Conservation (phyloP, 2,888 invertebrate genomes). For the Pheosia gnoma region DNA sequence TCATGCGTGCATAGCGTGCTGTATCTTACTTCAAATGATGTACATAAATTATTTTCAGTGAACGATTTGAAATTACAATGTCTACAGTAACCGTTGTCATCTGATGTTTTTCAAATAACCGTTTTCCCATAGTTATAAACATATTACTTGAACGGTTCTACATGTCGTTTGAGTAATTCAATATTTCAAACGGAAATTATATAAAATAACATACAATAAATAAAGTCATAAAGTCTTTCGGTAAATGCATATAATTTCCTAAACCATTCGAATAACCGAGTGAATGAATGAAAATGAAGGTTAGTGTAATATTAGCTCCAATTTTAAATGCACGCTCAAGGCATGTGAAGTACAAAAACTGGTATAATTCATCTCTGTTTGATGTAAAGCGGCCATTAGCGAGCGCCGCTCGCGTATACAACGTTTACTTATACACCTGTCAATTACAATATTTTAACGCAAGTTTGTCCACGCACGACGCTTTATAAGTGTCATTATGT, state of each 20-base stretch:
- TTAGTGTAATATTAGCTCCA: background rate
- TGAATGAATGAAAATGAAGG: background rate
- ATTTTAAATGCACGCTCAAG: background rate
- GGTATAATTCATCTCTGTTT: slow-evolving; percentile 30
- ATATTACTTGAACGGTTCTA: no score
- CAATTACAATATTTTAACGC: slow-evolving; percentile 45
- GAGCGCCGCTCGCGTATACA: slow-evolving; percentile 36
- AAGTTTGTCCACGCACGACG: slow-evolving; percentile 32
- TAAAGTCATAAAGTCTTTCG: no score
- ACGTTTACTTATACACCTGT: slow-evolving; percentile 39
- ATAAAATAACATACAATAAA: no score
- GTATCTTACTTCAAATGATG: background rate
- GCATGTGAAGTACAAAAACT: slow-evolving; percentile 4
- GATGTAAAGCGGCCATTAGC: slow-evolving; percentile 44
- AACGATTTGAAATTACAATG: background rate
- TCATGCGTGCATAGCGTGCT: background rate
- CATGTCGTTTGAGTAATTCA: no score
- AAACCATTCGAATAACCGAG: no score
- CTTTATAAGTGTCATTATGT: slow-evolving; percentile 43
- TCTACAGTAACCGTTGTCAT: background rate
- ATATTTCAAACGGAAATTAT: no score
- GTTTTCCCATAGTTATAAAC: no score
- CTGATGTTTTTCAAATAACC: no score
- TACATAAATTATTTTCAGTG: background rate
- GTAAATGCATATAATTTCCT: no score